Conservation (phyloP, 1,140 invertebrate genomes). For the Drosophila gunungcola region DNA sequence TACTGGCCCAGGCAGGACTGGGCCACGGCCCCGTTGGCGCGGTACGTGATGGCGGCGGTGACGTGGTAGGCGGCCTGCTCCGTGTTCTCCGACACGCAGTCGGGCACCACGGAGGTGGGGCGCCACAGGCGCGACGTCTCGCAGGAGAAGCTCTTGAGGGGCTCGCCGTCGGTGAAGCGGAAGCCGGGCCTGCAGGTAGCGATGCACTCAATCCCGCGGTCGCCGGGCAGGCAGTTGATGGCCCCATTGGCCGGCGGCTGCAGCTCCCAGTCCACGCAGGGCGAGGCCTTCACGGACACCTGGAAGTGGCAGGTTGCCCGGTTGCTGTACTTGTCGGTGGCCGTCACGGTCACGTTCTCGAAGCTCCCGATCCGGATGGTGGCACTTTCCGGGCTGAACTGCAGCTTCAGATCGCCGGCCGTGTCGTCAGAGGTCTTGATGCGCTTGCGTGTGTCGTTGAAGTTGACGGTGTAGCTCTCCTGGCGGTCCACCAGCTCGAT, state of each 20-base stretch:
- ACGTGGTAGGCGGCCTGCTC: constrained; percentile 97
- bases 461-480: constrained; percentile 95
- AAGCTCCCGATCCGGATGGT: constrained; percentile 95
- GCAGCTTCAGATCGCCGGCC: constrained; percentile 93
- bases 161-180: constrained; percentile 95
- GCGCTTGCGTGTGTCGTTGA: constrained; percentile 94
- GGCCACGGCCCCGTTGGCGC: constrained; percentile 94
- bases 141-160: constrained; percentile 94
- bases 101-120: constrained; percentile 94
- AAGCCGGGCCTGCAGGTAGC: constrained; percentile 96
- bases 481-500: constrained; percentile 96
- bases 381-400: constrained; percentile 93
- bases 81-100: constrained; percentile 97
- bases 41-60: constrained; percentile 93
- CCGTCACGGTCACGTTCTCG: constrained; percentile 97
- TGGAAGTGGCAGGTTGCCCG: constrained; percentile 97
- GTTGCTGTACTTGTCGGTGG: constrained; percentile 95
- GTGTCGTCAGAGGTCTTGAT: constrained; percentile 96
- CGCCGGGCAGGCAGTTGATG: constrained; percentile 93
- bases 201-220: constrained; percentile 92
- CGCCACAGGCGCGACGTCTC: constrained; percentile 91
- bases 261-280: constrained; percentile 97
- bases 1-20: constrained; percentile 94
- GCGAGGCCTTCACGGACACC: constrained; percentile 95
- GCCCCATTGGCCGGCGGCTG: constrained; percentile 94